Percentiles rank a stretch among this genome's conserved stretches.
Conservation (phyloP, 2,797 vertebrate species). For the Falco concolor region DNA sequence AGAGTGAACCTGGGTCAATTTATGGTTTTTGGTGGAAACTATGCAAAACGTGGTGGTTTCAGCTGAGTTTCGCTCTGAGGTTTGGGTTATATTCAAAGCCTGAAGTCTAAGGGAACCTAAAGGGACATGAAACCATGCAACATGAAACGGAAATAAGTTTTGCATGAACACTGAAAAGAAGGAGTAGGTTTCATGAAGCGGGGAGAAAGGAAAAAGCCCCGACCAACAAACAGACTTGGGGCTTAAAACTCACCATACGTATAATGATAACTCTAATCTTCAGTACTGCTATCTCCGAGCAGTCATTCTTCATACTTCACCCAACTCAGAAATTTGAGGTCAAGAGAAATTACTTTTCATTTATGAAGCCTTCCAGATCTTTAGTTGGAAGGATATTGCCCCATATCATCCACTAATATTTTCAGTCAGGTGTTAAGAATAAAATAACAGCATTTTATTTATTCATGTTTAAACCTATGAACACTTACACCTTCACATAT, state of each 20-base stretch:
- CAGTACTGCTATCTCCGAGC: background rate
- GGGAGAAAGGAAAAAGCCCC: background rate
- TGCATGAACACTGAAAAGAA: background rate
- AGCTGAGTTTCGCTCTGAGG: background rate
- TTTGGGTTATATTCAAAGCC: slow-evolving; percentile 3
- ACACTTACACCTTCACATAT: slow-evolving; percentile 26
- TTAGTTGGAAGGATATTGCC: background rate
- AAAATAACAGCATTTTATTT: slow-evolving; percentile 60
- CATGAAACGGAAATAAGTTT: background rate
- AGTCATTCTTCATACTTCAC: background rate
- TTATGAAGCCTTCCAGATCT: background rate
- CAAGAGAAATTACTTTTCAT: slow-evolving; percentile 18
- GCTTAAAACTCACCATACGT: background rate
- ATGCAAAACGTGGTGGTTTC: slow-evolving; percentile 36
- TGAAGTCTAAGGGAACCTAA: background rate
- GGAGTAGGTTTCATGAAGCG: background rate
- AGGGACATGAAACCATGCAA: background rate
- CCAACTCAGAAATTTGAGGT: background rate
- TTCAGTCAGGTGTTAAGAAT: slow-evolving; percentile 36
- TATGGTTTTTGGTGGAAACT: slow-evolving; percentile 43
- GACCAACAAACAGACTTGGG: background rate
- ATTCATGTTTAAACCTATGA: slow-evolving; percentile 42
- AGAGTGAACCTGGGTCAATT: background rate
- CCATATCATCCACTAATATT: slow-evolving; percentile 2
- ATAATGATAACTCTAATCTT: background rate